Conservation (phyloP, 1,140 invertebrate species). For the Ips typographus region DNA sequence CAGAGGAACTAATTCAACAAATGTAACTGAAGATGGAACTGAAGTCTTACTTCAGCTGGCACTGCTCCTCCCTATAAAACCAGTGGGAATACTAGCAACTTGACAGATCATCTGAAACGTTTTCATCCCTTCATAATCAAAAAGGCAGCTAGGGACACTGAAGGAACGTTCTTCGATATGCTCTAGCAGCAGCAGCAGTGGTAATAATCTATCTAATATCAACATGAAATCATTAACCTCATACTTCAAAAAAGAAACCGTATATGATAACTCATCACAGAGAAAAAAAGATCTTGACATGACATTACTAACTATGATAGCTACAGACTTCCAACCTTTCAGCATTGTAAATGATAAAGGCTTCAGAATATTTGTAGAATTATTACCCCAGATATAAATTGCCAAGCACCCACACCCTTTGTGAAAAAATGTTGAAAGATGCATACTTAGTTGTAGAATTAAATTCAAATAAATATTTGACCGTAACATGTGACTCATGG, state of each 20-base stretch:
- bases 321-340: slow-evolving; percentile 41
- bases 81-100: slow-evolving; percentile 12
- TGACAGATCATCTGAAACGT: slow-evolving; percentile 12
- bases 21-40: too few species aligned
- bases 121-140: slow-evolving; percentile 1
- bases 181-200: background rate
- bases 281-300: slow-evolving; percentile 23
- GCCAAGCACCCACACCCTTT: slow-evolving; percentile 31
- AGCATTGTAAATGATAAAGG: slow-evolving; percentile 40
- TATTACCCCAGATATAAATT: slow-evolving; percentile 40
- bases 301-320: slow-evolving; percentile 33
- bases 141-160: background rate
- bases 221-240: slow-evolving; percentile 7
- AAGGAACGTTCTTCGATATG: background rate
- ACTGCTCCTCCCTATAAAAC: too few species aligned
- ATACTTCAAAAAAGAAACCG: slow-evolving; percentile 1
- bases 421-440: slow-evolving; percentile 11
- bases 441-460: slow-evolving; percentile 10
- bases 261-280: slow-evolving; percentile 8
- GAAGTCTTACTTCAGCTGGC: too few species aligned
- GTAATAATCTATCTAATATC: background rate
- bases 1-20: too few species aligned
- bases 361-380: slow-evolving; percentile 37
- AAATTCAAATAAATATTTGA: slow-evolving; percentile 3
- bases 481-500: slow-evolving; percentile 20